Evolutionary conservation across 2,797 vertebrate genomes (phyloP).

Genomic region (Holocentrus rufus): DNA sequence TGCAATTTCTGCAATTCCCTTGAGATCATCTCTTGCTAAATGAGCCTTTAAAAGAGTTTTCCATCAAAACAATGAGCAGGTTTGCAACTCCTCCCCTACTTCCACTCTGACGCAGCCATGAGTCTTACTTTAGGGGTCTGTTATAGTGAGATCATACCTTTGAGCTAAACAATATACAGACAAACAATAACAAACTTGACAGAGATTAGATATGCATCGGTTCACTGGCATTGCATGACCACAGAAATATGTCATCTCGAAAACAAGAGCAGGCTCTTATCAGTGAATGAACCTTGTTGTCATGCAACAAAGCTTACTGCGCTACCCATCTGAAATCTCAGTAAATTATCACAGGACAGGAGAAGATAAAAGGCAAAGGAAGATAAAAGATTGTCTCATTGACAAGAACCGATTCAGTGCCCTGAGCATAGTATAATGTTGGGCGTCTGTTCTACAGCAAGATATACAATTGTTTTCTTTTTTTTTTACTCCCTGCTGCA

Average conservation of each 20-base stretch:
- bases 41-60: constrained; percentile 47
- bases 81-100: constrained; percentile 43
- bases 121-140: constrained; percentile 39
- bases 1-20: constrained; percentile 60
- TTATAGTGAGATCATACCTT: constrained; percentile 57
- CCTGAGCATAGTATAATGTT: constrained; percentile 39
- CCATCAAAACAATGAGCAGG: constrained; percentile 48
- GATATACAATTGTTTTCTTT: constrained; percentile 54
- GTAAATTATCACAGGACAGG: constrained; percentile 59
- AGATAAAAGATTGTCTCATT: constrained; percentile 68
- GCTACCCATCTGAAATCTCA: constrained; percentile 54
- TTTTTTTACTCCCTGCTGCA: constrained; percentile 36
- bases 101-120: constrained; percentile 25
- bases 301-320: constrained; percentile 56
- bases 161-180: constrained; percentile 48
- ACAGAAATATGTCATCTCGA: constrained; percentile 67
- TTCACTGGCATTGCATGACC: constrained; percentile 60
- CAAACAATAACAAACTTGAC: constrained; percentile 40
- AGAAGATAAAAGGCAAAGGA: constrained; percentile 62
- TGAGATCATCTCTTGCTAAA: constrained; percentile 51
- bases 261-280: constrained; percentile 68
- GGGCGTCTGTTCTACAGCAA: constrained; percentile 48
- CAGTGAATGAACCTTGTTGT: constrained; percentile 66
- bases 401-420: constrained; percentile 46
- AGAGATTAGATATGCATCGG: constrained; percentile 63